These are phyloP conservation scores for Anarhynchus alexandrinus DNA, from an alignment of 2,113 vertebrate genomes.

Conservation along the genomic window DNA sequence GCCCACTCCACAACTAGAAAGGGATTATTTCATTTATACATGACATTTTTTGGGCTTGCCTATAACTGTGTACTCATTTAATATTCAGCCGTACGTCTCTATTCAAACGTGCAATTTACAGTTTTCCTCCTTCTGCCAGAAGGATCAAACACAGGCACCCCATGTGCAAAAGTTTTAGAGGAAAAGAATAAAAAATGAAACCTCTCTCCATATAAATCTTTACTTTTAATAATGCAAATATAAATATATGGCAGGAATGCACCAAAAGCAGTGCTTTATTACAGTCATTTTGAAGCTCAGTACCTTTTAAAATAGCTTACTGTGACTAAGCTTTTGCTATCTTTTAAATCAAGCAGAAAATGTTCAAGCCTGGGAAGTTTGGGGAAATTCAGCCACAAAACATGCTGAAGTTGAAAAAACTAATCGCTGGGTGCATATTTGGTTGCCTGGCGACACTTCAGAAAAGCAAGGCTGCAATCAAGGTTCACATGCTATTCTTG, in stretches of 20 bases:
- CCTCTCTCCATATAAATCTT: not conserved
- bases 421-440: not conserved
- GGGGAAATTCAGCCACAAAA: not conserved
- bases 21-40: not conserved
- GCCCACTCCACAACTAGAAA: not conserved
- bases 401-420: not conserved
- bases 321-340: not conserved
- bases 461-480: not conserved
- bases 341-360: constrained; percentile 5
- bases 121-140: not conserved
- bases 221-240: not conserved
- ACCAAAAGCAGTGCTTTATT: not conserved
- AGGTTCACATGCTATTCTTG: not conserved
- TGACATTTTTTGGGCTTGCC: not conserved
- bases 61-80: not conserved
- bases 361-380: not conserved
- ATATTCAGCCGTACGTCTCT: not conserved
- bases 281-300: not conserved
- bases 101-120: not conserved
- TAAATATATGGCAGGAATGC: not conserved
- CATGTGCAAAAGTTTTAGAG: not conserved
- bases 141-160: not conserved
- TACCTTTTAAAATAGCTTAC: constrained; percentile 15
- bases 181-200: not conserved
- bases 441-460: constrained; percentile 19